Percentiles rank a stretch among this genome's conserved stretches.
phyloP scores from a whole-genome alignment of 2,888 invertebrate genomes.

The Ischnus inquisitorius region DNA sequence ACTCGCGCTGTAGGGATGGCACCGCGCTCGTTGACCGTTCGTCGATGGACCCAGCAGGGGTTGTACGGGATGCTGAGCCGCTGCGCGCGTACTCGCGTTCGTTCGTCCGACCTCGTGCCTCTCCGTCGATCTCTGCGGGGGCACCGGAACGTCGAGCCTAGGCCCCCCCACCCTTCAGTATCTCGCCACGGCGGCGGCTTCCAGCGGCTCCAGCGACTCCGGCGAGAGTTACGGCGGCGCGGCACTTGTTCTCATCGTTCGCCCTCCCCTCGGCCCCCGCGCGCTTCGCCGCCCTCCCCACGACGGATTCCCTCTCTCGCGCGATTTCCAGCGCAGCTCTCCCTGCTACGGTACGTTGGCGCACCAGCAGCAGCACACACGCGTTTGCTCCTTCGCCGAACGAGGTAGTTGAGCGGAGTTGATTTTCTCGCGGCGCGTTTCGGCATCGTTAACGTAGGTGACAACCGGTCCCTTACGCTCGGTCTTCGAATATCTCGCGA shows the following conservation, averaged over 20 bases:
- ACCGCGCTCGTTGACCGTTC: constrained; percentile 3
- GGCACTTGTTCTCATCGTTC: constrained; percentile 45
- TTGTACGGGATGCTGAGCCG: constrained; percentile 65
- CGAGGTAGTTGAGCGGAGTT: constrained; percentile 62
- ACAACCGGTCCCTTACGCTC: constrained; percentile 19
- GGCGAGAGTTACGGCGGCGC: constrained; percentile 33
- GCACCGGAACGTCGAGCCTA: constrained; percentile 75
- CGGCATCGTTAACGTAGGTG: constrained; percentile 8
- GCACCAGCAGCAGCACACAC: constrained; percentile 73
- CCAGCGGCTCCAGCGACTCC: constrained; percentile 53
- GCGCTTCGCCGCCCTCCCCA: constrained; percentile 3
- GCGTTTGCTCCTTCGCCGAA: constrained; percentile 75
- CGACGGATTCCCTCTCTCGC: constrained; percentile 7
- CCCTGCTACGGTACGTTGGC: constrained; percentile 61
- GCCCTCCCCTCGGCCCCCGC: constrained; percentile 14
- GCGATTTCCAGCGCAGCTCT: constrained; percentile 44
- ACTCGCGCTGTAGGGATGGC: constrained; percentile 15
- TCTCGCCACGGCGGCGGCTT: constrained; percentile 47
- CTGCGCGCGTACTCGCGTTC: constrained; percentile 72
- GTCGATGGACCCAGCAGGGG: constrained; percentile 59
- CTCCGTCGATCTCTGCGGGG: constrained; percentile 85
- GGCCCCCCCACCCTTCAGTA: constrained; percentile 38
- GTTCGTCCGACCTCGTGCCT: constrained; percentile 77
- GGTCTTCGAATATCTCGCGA: not conserved
- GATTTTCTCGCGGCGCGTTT: constrained; percentile 8